Percentiles rank a stretch among this genome's conserved stretches.
Conservation (phyloP, 2,113 vertebrate genomes). For the Rhea americana region DNA sequence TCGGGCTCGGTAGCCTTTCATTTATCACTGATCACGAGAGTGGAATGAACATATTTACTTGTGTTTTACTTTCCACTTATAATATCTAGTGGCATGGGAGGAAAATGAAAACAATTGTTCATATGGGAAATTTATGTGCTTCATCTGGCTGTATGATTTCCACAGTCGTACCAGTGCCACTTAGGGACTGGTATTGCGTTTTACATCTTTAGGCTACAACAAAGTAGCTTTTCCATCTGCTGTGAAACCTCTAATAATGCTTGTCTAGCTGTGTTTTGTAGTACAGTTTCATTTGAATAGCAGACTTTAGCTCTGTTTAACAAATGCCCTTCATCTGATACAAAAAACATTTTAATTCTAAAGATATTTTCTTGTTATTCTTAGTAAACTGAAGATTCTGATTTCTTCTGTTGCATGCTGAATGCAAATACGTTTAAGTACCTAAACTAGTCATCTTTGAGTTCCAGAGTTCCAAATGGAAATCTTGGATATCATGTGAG, state of each 20-base stretch:
- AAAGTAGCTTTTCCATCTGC: conserved; percentile 85
- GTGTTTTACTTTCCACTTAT: conserved; percentile 82
- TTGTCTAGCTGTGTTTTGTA: conserved; percentile 30
- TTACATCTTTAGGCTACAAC: conserved; percentile 83
- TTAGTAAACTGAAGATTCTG: background rate
- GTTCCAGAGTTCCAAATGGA: background rate
- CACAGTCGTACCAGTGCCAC: conserved; percentile 86
- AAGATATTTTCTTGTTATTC: background rate
- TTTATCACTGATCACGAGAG: conserved; percentile 80
- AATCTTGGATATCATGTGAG: background rate
- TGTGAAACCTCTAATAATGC: conserved; percentile 56
- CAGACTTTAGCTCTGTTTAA: conserved; percentile 34
- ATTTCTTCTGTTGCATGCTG: background rate
- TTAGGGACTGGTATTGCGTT: conserved; percentile 85
- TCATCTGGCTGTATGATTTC: conserved; percentile 90
- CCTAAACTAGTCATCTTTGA: background rate
- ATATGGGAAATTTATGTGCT: conserved; percentile 92
- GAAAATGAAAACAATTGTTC: conserved; percentile 88
- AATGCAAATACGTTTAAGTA: background rate
- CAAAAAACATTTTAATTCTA: conserved; percentile 1
- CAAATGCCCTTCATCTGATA: conserved; percentile 11
- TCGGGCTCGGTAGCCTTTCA: conserved; percentile 71
- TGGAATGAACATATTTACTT: conserved; percentile 83
- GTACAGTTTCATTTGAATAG: conserved; percentile 46
- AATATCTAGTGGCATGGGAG: conserved; percentile 81